Base-by-base conservation (phyloP, 1,140 invertebrate genomes). In the Solenopsis invicta region DNA sequence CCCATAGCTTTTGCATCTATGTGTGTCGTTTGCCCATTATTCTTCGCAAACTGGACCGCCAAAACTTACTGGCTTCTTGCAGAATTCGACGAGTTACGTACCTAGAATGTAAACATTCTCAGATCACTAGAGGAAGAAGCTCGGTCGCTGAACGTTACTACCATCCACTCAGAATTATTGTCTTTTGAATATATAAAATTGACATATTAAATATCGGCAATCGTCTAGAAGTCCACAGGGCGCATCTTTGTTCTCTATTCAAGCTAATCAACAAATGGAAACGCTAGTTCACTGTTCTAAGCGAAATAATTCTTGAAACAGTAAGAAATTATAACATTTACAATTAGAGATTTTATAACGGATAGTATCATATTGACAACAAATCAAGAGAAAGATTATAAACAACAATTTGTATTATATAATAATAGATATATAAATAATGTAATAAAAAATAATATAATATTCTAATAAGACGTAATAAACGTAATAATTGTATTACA, bases 31-130 rank as follows among this genome's bases (percentile, higher is more conserved):
- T 9, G 6, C 16, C 62, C 62, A 64, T 81, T 87, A 87, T 87
- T 88, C 62, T 82, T 82, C 75, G 77, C 85, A 88, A 88, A 88
- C 81, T 69, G 87, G 50, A 69, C 37, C 50, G 54, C n/a, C 69
- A 61, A 87, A 88, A 80, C 61, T 86, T 1, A 9, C 56, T 74
- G 48, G 4, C 52, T 37, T 59, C 64, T 75, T 59, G 52, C 24
- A 87, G 77, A 86, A 81, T 88, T 69, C 71, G 72, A 34, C 61
- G 48, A 69, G 4, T 8, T 29, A 62, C 37, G 66, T 74, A 69
- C 61, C 37, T 54, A 61, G 34, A 67, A 59, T 69, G 75, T 71
- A 45, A 86, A 59, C 34, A 69, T 87, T 81, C 29, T 75, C 41
- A 80, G 71, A 86, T 66, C 56, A 29, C 52, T 41, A 3, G 37